These are phyloP conservation scores for Eilema griseolum DNA, from an alignment of 2,888 invertebrate genomes.

Conservation along the genomic window DNA sequence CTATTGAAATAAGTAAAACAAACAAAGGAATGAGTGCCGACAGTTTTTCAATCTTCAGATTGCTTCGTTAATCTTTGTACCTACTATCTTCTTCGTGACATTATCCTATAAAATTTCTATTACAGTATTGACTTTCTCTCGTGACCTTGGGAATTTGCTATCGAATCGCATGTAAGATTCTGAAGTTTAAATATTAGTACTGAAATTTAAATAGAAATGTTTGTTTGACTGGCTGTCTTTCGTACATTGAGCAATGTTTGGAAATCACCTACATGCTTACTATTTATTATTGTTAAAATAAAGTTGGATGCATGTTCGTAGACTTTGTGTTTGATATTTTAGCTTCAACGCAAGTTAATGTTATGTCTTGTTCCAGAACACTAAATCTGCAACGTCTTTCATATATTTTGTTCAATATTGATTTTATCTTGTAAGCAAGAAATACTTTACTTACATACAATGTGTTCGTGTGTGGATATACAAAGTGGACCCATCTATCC, in stretches of 20 bases:
- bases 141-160: slow-evolving; percentile 5
- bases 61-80: slow-evolving; percentile 8
- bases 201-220: slow-evolving; percentile 6
- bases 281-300: background rate
- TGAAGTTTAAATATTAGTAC: slow-evolving; percentile 8
- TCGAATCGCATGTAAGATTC: background rate
- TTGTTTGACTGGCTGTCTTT: slow-evolving; percentile 7
- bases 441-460: too few relatives aligned
- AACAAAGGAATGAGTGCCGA: background rate
- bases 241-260: slow-evolving; percentile 11
- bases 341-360: too few relatives aligned
- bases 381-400: too few relatives aligned
- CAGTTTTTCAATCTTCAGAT: background rate
- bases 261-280: background rate
- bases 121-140: slow-evolving; percentile 5
- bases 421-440: too few relatives aligned
- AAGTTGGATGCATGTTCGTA: background rate
- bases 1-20: background rate
- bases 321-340: background rate
- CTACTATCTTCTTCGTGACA: background rate
- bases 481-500: too few relatives aligned
- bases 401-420: too few relatives aligned
- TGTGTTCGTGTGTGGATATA: too few relatives aligned
- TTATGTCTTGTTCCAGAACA: too few relatives aligned
- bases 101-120: slow-evolving; percentile 8